Conservation (phyloP, 1,140 invertebrate species). For the Temnothorax nylanderi region DNA sequence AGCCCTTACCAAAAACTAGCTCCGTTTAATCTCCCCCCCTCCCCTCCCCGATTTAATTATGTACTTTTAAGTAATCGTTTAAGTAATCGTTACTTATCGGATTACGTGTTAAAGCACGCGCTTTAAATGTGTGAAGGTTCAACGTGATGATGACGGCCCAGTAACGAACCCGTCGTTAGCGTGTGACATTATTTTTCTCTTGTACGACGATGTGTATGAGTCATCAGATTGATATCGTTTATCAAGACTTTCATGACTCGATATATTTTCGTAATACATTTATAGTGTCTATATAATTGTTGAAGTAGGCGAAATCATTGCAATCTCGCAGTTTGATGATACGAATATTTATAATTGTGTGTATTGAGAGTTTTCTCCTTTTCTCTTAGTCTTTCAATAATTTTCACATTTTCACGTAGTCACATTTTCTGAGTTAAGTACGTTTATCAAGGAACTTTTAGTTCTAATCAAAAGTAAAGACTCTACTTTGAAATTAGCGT, state of each 20-base stretch:
- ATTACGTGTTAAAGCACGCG: background rate
- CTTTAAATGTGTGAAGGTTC: slow-evolving; percentile 27
- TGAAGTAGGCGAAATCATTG: slow-evolving; percentile 15
- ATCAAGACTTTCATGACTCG: background rate
- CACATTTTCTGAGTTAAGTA: background rate
- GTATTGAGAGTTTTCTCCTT: background rate
- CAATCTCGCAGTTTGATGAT: background rate
- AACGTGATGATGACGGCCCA: background rate
- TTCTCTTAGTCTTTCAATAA: slow-evolving; percentile 6
- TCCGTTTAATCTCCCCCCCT: slow-evolving; percentile 73
- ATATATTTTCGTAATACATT: slow-evolving; percentile 56
- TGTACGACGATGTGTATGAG: background rate
- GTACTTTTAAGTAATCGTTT: background rate
- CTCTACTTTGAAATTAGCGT: background rate
- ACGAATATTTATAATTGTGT: slow-evolving; percentile 13
- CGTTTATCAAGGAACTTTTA: background rate
- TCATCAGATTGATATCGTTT: slow-evolving; percentile 20
- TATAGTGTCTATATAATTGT: slow-evolving; percentile 18
- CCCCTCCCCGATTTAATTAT: slow-evolving; percentile 28
- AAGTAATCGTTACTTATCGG: slow-evolving; percentile 34
- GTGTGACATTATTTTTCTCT: slow-evolving; percentile 19
- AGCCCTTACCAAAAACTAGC: slow-evolving; percentile 84
- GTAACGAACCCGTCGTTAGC: background rate
- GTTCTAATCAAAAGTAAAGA: background rate
- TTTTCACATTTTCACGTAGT: slow-evolving; percentile 9